Evolutionary conservation across 2,113 vertebrate genomes (phyloP).

Genomic region (Dolichallabes microphthalmus): DNA sequence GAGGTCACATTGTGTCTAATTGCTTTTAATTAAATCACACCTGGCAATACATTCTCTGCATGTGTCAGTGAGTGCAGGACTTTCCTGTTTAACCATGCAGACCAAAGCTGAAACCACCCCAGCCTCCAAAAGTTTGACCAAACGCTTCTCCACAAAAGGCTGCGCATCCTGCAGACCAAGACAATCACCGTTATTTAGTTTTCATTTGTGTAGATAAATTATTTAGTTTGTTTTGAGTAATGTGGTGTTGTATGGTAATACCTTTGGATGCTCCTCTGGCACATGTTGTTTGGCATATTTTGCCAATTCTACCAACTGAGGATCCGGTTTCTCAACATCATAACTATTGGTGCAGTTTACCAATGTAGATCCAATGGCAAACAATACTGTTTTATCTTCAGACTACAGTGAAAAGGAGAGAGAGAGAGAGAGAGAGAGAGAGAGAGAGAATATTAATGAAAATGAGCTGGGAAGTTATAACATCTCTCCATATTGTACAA

Average conservation of each 20-base stretch:
- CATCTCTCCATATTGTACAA: neutral
- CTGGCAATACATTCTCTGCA: conserved; percentile 92
- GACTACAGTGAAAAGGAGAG: conserved; percentile 71
- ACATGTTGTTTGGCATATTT: conserved; percentile 97
- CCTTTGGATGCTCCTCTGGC: conserved; percentile 95
- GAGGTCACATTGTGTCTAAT: neutral
- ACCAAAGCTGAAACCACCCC: conserved; percentile 89
- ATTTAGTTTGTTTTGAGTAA: neutral
- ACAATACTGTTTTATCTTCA: conserved; percentile 90
- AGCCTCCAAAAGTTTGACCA: conserved; percentile 82
- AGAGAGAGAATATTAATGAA: neutral
- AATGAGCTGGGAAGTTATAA: neutral
- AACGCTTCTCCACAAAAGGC: conserved; percentile 78
- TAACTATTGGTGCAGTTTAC: conserved; percentile 99
- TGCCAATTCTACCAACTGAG: conserved; percentile 95
- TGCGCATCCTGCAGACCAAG: conserved; percentile 78
- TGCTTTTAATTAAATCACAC: conserved; percentile 61
- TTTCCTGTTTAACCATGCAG: conserved; percentile 94
- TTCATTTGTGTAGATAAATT: neutral
- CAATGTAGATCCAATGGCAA: conserved; percentile 87
- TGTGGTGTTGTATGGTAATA: conserved; percentile 49
- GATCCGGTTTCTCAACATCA: conserved; percentile 87
- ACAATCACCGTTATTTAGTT: neutral
- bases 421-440: neutral
- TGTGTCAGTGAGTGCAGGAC: conserved; percentile 80